Base-by-base conservation (phyloP, 2,888 invertebrate species). In the Trissolcus brochymenae region DNA sequence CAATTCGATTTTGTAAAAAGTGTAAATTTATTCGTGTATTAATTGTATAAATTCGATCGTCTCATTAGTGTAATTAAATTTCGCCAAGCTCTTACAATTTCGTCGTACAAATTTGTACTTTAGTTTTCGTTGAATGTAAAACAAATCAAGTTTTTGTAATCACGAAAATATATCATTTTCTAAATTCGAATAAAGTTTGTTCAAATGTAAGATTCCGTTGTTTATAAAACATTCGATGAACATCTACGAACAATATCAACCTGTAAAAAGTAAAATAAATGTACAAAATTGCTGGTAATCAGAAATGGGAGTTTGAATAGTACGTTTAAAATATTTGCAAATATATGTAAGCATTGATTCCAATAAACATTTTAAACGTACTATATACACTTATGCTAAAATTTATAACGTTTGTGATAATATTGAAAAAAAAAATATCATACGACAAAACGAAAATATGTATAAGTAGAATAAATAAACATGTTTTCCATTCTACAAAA, bases 1-100 rank as follows among this genome's bases (percentile, higher is more conserved):
- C 65, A 72, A 76, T 76, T 71, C 53, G 51, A 72, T 76, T 72
- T 57, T 76, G 76, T 76, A 72, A 67, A 76, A 72, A 76, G 71
- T 76, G 76, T 76, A 76, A 61, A 76, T 76, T 67, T 54, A 70
- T 76, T 65, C 70, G 60, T 70, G 61, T 70, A 76, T 76, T 65
- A 56, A 76, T 70, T 76, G 76, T 76, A 56, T 65, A 70, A 65
- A 76, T 76, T 76, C 61, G 56, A 76, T 70, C 60, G 62, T 70
- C 57, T 68, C 67, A 35, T 67, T 70, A 35, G 19, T 62, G 65
- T 76, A 65, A 70, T 51, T 35, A 29, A 68, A 67, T 68, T 75
- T 49, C 64, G 68, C 6, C 46, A 74, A 46, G 40, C 40, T 51
- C 64, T 68, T 75, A 14, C 19, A 66, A 25, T 25, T 75, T 75